phyloP scores from a whole-genome alignment of 2,797 vertebrate genomes.

The Poeciliopsis turneri region DNA sequence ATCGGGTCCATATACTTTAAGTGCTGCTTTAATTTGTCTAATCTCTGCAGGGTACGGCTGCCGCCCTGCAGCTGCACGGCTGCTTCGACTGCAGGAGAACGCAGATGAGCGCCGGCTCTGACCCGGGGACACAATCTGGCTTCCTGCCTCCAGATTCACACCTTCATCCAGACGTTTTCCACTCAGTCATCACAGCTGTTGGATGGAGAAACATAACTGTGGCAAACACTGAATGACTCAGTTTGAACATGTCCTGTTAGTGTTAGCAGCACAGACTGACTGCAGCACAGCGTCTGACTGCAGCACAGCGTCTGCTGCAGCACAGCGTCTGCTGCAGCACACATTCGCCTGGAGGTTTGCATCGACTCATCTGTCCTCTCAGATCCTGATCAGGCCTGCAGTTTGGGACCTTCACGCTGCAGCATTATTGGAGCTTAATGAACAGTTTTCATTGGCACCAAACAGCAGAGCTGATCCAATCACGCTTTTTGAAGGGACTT shows the following conservation, averaged over 20 bases:
- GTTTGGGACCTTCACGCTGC: neutral
- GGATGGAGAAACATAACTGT: neutral
- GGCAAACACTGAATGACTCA: neutral
- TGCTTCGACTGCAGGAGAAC: constrained; percentile 25
- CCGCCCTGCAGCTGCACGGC: constrained; percentile 53
- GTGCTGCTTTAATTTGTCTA: constrained; percentile 75
- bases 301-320: neutral
- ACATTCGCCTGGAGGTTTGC: neutral
- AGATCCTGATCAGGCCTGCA: neutral
- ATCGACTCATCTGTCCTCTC: neutral
- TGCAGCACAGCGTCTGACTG: too few relatives aligned
- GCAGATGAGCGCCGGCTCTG: constrained; percentile 8
- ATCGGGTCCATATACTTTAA: constrained; percentile 78
- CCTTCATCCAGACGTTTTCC: constrained; percentile 11
- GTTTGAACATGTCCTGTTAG: neutral
- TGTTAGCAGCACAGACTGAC: neutral
- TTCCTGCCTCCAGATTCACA: constrained; percentile 3
- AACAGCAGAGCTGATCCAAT: neutral
- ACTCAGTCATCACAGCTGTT: neutral
- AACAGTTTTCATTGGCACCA: neutral
- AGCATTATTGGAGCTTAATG: neutral
- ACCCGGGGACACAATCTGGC: constrained; percentile 26
- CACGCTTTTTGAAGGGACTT: neutral
- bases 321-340: neutral
- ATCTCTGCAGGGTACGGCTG: constrained; percentile 67